Percentiles rank a stretch among this genome's conserved stretches.
These are phyloP conservation scores for Cataglyphis altisquamis DNA, from an alignment of 2,888 invertebrate genomes.

Conservation along the genomic window DNA sequence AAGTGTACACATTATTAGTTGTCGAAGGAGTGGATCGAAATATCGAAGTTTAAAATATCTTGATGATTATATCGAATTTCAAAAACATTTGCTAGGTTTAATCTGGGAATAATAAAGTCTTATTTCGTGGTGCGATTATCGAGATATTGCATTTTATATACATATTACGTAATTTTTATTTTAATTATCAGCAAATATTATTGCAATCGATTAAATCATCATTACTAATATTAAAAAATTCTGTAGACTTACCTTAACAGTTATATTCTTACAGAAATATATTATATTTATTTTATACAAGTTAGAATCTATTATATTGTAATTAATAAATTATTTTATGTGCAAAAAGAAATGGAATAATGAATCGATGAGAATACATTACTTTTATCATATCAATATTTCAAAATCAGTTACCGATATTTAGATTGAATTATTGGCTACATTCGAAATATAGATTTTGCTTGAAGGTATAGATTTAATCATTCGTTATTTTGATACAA, in stretches of 20 bases:
- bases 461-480: conserved; percentile 11
- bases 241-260: neutral
- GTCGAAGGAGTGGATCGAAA: neutral
- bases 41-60: conserved; percentile 34
- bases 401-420: neutral
- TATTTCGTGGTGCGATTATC: conserved; percentile 66
- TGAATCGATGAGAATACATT: neutral
- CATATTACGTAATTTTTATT: neutral
- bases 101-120: conserved; percentile 53
- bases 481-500: neutral
- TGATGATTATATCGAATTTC: conserved; percentile 58
- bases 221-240: neutral
- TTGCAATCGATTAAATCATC: neutral
- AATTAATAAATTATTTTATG: no score
- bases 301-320: neutral
- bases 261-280: neutral
- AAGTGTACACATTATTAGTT: neutral
- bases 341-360: neutral
- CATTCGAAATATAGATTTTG: neutral
- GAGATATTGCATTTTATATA: conserved; percentile 46
- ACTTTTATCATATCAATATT: conserved; percentile 10
- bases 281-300: neutral
- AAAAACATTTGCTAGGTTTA: conserved; percentile 51
- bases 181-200: neutral
- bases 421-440: neutral